These are phyloP conservation scores for Stomatorhinus ivindoensis DNA, from an alignment of 2,113 vertebrate genomes.

Conservation along the genomic window DNA sequence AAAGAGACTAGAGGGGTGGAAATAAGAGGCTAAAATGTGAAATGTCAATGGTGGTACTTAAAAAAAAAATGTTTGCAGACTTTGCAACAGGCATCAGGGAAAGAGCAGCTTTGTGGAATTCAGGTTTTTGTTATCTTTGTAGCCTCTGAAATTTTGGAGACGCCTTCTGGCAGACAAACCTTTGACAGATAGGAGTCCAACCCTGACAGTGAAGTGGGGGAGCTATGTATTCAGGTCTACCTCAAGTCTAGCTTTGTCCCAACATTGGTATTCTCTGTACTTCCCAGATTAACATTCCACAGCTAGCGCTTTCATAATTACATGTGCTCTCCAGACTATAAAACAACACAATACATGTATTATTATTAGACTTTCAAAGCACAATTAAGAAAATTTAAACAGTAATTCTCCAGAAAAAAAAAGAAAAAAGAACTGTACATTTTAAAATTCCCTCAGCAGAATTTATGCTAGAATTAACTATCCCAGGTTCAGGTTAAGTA, in stretches of 20 bases:
- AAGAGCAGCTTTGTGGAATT: not conserved
- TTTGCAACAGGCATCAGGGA: not conserved
- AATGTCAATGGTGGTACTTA: not conserved
- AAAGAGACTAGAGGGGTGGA: not conserved
- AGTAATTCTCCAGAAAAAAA: not conserved
- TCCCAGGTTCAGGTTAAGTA: not conserved
- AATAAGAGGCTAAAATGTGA: not conserved
- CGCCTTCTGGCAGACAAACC: not conserved
- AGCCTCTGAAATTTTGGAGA: not conserved
- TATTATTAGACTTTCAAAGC: not conserved
- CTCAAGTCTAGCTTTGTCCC: not conserved
- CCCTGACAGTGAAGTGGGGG: not conserved
- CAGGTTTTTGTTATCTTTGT: constrained; percentile 1
- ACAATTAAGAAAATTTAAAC: not conserved
- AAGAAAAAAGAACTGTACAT: not conserved
- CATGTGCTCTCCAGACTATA: not conserved
- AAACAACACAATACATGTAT: not conserved
- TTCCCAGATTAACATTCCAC: not conserved
- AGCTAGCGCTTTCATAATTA: not conserved
- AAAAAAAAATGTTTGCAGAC: constrained; percentile 1
- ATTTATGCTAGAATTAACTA: not conserved
- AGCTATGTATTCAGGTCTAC: not conserved
- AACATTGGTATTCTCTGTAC: not conserved
- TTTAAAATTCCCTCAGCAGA: not conserved
- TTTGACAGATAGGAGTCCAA: not conserved